Conservation (phyloP, 2,113 vertebrate genomes). For the Nyctibius bracteatus region DNA sequence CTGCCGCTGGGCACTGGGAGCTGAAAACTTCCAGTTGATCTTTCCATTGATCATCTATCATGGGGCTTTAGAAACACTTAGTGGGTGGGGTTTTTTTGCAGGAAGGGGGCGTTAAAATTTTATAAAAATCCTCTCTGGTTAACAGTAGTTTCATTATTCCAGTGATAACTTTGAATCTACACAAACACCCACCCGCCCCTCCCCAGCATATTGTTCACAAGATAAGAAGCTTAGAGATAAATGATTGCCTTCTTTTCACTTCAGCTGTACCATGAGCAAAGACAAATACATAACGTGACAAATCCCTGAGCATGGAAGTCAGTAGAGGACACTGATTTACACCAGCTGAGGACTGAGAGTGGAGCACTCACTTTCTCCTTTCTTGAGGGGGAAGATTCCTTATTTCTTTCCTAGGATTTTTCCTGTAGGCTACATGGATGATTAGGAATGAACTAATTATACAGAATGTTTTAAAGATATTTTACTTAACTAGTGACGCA, state of each 20-base stretch:
- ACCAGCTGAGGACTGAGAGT: background rate
- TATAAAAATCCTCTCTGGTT: background rate
- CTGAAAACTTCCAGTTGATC: background rate
- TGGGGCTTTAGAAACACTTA: background rate
- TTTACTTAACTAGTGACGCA: background rate
- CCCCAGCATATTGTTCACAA: background rate
- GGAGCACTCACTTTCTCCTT: background rate
- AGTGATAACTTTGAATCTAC: background rate
- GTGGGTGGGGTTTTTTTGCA: background rate
- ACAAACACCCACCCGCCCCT: too few species aligned
- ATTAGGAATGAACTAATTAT: background rate
- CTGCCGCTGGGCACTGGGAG: background rate
- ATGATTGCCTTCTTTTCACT: background rate
- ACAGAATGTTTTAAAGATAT: slow-evolving; percentile 5
- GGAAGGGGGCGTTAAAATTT: background rate
- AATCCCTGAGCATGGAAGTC: background rate
- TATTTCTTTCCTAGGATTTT: background rate
- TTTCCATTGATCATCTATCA: background rate
- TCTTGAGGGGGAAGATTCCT: background rate
- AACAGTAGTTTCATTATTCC: background rate
- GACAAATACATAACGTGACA: background rate
- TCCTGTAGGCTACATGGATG: background rate
- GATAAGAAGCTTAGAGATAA: background rate
- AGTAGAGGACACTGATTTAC: background rate
- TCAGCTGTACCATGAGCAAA: background rate